phyloP scores from a whole-genome alignment of 1,140 invertebrate species.

The Radopholus similis region DNA sequence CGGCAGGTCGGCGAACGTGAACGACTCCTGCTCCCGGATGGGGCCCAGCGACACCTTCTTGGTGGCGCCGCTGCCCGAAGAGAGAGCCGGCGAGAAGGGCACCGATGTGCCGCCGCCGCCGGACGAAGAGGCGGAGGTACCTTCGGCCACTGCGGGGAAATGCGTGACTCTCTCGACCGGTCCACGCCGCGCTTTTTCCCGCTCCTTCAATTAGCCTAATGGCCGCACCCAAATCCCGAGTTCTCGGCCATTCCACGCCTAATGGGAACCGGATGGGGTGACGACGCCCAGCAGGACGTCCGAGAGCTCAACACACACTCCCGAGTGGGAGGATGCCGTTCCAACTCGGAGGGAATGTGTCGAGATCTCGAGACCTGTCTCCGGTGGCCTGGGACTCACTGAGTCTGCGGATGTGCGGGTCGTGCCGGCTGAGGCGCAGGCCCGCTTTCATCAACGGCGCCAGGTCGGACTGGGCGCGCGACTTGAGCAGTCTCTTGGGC shows the following conservation, averaged over 20 bases:
- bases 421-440: neutral
- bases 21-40: neutral
- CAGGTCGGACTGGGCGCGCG: conserved; percentile 8
- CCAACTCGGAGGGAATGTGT: too few relatives aligned
- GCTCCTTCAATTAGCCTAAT: too few relatives aligned
- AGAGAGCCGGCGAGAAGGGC: neutral
- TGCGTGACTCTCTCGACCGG: too few relatives aligned
- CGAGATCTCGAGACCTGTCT: too few relatives aligned
- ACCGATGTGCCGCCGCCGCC: neutral
- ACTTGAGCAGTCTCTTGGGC: neutral
- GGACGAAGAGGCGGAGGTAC: neutral
- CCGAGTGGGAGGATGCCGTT: too few relatives aligned
- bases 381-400: too few relatives aligned
- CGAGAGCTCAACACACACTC: too few relatives aligned
- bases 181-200: too few relatives aligned
- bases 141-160: neutral
- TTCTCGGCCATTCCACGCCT: too few relatives aligned
- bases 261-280: too few relatives aligned
- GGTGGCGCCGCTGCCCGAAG: neutral
- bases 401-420: neutral
- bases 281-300: too few relatives aligned
- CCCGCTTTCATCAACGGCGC: conserved; percentile 11
- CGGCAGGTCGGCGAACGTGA: conserved; percentile 1
- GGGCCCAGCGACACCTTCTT: neutral
- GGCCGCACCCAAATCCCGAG: too few relatives aligned